Percentiles rank a stretch among this genome's conserved stretches.
Evolutionary conservation across 2,797 vertebrate species (phyloP).

Genomic region (Betta splendens): DNA sequence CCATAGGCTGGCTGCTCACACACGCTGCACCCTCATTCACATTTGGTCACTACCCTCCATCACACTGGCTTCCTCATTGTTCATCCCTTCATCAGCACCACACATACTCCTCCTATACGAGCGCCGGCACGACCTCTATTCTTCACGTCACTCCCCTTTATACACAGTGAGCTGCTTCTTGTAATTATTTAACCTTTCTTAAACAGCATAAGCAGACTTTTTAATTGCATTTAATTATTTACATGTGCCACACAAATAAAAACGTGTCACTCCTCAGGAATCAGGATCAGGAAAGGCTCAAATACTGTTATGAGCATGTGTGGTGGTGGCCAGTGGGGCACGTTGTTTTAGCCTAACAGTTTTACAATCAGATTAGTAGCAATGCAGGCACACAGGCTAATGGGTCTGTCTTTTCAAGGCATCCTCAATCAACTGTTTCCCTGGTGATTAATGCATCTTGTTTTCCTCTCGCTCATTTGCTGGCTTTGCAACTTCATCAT

Average conservation of each 20-base stretch:
- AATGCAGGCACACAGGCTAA: conserved; percentile 70
- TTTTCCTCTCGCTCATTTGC: conserved; percentile 70
- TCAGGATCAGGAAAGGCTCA: conserved; percentile 37
- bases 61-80: conserved; percentile 67
- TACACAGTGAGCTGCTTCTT: conserved; percentile 32
- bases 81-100: conserved; percentile 62
- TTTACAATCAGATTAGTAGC: conserved; percentile 80
- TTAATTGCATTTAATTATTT: conserved; percentile 15
- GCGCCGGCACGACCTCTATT: conserved; percentile 12
- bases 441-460: conserved; percentile 77
- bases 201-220: conserved; percentile 17
- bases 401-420: conserved; percentile 77
- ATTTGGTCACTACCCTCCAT: conserved; percentile 61
- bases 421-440: conserved; percentile 80
- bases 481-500: conserved; percentile 79
- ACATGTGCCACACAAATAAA: conserved; percentile 26
- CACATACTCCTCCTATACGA: conserved; percentile 61
- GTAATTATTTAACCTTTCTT: conserved; percentile 27
- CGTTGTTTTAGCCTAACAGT: conserved; percentile 77
- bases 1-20: conserved; percentile 68
- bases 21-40: conserved; percentile 75
- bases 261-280: conserved; percentile 11
- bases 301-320: conserved; percentile 40
- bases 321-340: conserved; percentile 61
- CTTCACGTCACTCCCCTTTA: conserved; percentile 33